Percentiles rank a stretch among this genome's conserved stretches.
phyloP scores from a whole-genome alignment of 2,797 vertebrate species.

The Phalloptychus januarius region DNA sequence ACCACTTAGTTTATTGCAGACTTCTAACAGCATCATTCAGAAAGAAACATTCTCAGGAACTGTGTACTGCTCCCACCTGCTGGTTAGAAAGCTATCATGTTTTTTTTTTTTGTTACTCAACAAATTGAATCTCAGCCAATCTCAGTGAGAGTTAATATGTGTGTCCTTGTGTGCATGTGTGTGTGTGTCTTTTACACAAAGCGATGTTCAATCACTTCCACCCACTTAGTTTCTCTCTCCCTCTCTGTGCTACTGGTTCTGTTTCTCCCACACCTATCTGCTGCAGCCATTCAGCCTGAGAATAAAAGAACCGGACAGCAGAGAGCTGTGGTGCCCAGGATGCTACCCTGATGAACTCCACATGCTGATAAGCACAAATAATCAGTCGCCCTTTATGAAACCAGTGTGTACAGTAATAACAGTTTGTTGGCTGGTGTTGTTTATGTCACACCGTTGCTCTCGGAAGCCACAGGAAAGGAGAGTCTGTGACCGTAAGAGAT shows the following conservation, averaged over 20 bases:
- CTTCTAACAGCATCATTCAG: constrained; percentile 35
- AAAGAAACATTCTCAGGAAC: constrained; percentile 51
- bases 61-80: constrained; percentile 82
- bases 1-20: constrained; percentile 22
- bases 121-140: constrained; percentile 62
- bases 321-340: constrained; percentile 28
- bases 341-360: constrained; percentile 56
- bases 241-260: constrained; percentile 44
- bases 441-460: constrained; percentile 69
- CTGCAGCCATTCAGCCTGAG: constrained; percentile 47
- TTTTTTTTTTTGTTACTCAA: constrained; percentile 61
- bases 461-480: constrained; percentile 63
- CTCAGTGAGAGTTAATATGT: constrained; percentile 27
- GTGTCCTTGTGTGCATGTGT: constrained; percentile 25
- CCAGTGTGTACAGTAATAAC: constrained; percentile 40
- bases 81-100: constrained; percentile 72
- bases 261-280: constrained; percentile 64
- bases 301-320: constrained; percentile 40
- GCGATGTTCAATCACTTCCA: constrained; percentile 66
- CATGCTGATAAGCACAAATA: constrained; percentile 55
- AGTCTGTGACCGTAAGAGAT: constrained; percentile 73
- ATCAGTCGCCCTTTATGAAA: constrained; percentile 40
- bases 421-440: constrained; percentile 61
- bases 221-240: constrained; percentile 63
- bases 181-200: constrained; percentile 42